These are phyloP conservation scores for Pogonognathellus flavescens DNA, from an alignment of 1,140 invertebrate species.

Conservation along the genomic window DNA sequence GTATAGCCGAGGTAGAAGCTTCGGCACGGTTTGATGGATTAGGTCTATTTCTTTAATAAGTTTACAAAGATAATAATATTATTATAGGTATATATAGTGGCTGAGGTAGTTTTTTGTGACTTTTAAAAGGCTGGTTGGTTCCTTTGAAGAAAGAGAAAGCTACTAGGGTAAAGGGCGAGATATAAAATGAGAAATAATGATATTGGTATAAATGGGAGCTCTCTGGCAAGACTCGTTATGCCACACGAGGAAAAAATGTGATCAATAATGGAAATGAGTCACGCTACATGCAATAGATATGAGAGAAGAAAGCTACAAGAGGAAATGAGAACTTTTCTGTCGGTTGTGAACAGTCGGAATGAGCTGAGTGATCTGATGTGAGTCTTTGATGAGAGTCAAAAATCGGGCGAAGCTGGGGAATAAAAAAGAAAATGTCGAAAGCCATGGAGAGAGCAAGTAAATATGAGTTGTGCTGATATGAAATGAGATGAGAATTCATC, in stretches of 20 bases:
- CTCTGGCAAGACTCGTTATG: too few relatives aligned
- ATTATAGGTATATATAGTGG: too few relatives aligned
- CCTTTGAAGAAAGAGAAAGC: too few relatives aligned
- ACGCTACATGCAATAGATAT: background rate
- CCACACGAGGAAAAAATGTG: too few relatives aligned
- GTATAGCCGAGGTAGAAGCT: background rate
- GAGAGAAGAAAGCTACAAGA: background rate
- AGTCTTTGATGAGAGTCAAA: conserved; percentile 23
- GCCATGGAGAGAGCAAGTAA: conserved; percentile 23
- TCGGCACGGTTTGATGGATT: background rate
- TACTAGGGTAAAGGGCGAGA: too few relatives aligned
- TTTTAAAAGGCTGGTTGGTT: too few relatives aligned
- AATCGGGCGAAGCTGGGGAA: background rate
- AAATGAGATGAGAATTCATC: conserved; percentile 46
- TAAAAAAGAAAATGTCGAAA: conserved; percentile 45
- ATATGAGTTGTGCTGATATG: conserved; percentile 42
- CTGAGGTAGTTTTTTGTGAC: too few relatives aligned
- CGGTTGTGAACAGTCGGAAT: background rate
- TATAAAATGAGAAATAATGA: too few relatives aligned
- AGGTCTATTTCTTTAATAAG: background rate
- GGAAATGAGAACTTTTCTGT: background rate
- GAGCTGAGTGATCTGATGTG: conserved; percentile 7
- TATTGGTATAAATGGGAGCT: too few relatives aligned
- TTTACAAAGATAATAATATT: background rate
- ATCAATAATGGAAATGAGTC: conserved; percentile 31